Conservation (phyloP, 2,888 invertebrate species). For the Rosalia funebris region DNA sequence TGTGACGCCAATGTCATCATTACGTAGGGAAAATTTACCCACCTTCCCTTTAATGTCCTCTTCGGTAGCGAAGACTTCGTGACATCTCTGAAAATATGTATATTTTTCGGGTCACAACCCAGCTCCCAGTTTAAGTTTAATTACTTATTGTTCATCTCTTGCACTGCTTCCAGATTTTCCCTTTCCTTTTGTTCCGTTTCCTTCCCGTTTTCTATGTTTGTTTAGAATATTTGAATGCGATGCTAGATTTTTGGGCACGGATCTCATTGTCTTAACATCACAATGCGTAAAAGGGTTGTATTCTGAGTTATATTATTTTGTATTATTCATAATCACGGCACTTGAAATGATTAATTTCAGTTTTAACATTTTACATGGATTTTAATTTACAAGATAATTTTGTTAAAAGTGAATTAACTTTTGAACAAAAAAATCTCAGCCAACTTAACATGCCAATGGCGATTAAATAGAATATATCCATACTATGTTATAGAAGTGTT, state of each 20-base stretch:
- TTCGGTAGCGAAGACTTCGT: neutral
- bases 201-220: slow-evolving; percentile 44
- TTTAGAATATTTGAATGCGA: slow-evolving; percentile 43
- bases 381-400: slow-evolving; percentile 13
- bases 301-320: slow-evolving; percentile 13
- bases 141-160: slow-evolving; percentile 28
- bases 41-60: too few relatives aligned
- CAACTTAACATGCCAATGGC: too few relatives aligned
- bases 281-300: slow-evolving; percentile 25
- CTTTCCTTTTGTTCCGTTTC: slow-evolving; percentile 36
- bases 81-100: slow-evolving; percentile 15
- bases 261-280: slow-evolving; percentile 42
- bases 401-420: neutral
- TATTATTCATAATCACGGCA: slow-evolving; percentile 24
- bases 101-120: slow-evolving; percentile 23
- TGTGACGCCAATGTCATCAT: too few relatives aligned
- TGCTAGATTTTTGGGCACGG: slow-evolving; percentile 39
- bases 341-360: slow-evolving; percentile 24
- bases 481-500: too few relatives aligned
- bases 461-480: too few relatives aligned
- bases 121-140: slow-evolving; percentile 21
- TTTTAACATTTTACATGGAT: slow-evolving; percentile 5
- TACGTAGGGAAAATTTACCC: too few relatives aligned
- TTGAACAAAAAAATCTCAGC: too few relatives aligned
- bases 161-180: slow-evolving; percentile 9